Conservation (phyloP, 1,140 invertebrate genomes). For the Micrasema longulum region DNA sequence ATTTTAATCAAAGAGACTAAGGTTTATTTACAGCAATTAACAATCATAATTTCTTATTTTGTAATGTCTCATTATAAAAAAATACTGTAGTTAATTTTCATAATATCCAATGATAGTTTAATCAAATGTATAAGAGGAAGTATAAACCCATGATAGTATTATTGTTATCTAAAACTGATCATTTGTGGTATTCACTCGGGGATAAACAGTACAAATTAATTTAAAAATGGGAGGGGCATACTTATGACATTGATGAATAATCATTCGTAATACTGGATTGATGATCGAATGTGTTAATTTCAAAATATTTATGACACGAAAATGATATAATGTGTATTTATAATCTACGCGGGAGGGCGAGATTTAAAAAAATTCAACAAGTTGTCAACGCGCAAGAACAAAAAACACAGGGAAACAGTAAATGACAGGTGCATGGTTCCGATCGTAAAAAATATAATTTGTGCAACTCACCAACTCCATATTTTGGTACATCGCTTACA, state of each 20-base stretch:
- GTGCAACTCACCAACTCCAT: constrained; percentile 42
- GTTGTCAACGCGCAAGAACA: constrained; percentile 40
- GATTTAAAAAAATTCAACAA: constrained; percentile 43
- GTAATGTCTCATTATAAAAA: too few species aligned
- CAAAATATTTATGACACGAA: too few species aligned
- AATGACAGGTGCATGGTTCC: not conserved
- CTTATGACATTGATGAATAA: constrained; percentile 40
- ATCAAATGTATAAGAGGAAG: constrained; percentile 4
- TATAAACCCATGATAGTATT: constrained; percentile 11
- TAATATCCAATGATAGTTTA: too few species aligned
- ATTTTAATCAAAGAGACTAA: too few species aligned
- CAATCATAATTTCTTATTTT: too few species aligned
- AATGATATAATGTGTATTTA: constrained; percentile 40
- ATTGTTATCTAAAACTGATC: constrained; percentile 35
- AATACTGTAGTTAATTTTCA: too few species aligned
- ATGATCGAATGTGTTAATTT: too few species aligned
- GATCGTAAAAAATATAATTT: not conserved
- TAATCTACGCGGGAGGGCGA: constrained; percentile 39
- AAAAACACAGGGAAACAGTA: constrained; percentile 19
- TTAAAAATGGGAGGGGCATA: constrained; percentile 46
- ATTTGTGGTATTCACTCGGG: constrained; percentile 24
- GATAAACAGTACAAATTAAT: constrained; percentile 28
- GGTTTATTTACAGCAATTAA: too few species aligned
- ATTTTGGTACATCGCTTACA: constrained; percentile 32
- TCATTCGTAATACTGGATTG: too few species aligned